These are phyloP conservation scores for Lampris megalopsis DNA, from an alignment of 2,113 vertebrate species.

Conservation along the genomic window DNA sequence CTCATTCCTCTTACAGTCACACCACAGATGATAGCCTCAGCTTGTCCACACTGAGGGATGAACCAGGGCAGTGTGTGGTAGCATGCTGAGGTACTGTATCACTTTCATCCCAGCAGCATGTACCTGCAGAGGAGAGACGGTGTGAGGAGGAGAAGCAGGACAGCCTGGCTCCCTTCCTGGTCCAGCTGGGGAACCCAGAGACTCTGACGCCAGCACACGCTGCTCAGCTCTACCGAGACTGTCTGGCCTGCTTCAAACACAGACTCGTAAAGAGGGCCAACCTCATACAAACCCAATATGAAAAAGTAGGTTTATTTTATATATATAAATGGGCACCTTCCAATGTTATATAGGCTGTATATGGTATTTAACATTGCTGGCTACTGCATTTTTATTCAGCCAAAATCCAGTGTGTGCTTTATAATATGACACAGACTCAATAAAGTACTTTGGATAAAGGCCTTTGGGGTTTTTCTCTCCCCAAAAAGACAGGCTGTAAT, in stretches of 20 bases:
- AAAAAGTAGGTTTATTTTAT: slow-evolving; percentile 80
- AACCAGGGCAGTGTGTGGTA: too few relatives aligned
- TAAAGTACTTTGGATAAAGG: too few relatives aligned
- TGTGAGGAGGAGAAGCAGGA: slow-evolving; percentile 79
- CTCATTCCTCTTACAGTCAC: too few relatives aligned
- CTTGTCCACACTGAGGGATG: too few relatives aligned
- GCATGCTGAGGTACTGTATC: neutral
- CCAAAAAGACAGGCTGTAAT: too few relatives aligned
- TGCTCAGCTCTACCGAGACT: slow-evolving; percentile 70
- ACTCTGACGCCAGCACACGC: slow-evolving; percentile 75
- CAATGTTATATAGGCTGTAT: too few relatives aligned
- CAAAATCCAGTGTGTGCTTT: too few relatives aligned
- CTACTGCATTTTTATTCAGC: too few relatives aligned
- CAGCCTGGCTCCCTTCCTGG: slow-evolving; percentile 83
- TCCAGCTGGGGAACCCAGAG: slow-evolving; percentile 56
- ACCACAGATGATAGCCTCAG: too few relatives aligned
- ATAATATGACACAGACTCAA: too few relatives aligned
- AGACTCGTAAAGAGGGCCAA: slow-evolving; percentile 78
- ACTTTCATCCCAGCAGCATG: slow-evolving; percentile 67
- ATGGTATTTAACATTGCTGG: neutral
- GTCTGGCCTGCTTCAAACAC: slow-evolving; percentile 80
- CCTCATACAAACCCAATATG: slow-evolving; percentile 83
- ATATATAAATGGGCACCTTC: neutral
- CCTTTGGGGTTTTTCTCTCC: too few relatives aligned
- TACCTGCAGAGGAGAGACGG: slow-evolving; percentile 72